Base-by-base conservation (phyloP, 2,113 vertebrate species). In the Pteruthius melanotis region DNA sequence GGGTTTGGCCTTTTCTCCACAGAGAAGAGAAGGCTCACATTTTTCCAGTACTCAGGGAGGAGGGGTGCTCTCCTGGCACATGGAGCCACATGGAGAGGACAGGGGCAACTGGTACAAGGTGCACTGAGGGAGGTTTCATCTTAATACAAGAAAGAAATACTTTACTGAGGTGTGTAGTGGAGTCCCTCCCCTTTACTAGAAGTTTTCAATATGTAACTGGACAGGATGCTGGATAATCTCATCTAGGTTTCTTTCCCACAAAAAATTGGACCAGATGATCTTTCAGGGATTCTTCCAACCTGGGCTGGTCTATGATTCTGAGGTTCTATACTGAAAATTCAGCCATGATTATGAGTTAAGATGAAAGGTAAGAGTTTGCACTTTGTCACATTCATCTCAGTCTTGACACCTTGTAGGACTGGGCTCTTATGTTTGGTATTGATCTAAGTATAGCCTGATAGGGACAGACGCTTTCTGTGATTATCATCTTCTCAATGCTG, bases 371-470 rank as follows among this genome's bases (percentile, higher is more conserved):
- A 21, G 8, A 31, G 11, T 70, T 52, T 89, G 47, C 28, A 42
- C 14, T 8, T 33, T 50, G 10, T 63, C 44, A 59, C 33, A 31
- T 23, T 81, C 27, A 37, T 22, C 18, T 74, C 42, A 83, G 31
- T 11, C 1, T 1, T 47, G 35, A 42, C n/a, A 15, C 31, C 54
- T 65, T 60, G 45, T 33, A 56, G 68, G 65, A 26, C 9, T 47
- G 89, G 31, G 21, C 40, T 65, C 16, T 39, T 69, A 9, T 0
- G 23, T 52, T 52, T 74, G 59, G 11, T 69, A 1, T 1, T 31
- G 22, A 35, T 65, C 14, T 24, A 39, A 44, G 16, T 15, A 13
- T 22, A 24, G 19, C 47, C 42, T 1, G 0, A 2, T 3, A 57
- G 39, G 44, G 17, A n/a, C 49, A 69, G 40, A 4, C 1, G 2